phyloP scores from a whole-genome alignment of 2,113 vertebrate genomes.

The Strix aluco region DNA sequence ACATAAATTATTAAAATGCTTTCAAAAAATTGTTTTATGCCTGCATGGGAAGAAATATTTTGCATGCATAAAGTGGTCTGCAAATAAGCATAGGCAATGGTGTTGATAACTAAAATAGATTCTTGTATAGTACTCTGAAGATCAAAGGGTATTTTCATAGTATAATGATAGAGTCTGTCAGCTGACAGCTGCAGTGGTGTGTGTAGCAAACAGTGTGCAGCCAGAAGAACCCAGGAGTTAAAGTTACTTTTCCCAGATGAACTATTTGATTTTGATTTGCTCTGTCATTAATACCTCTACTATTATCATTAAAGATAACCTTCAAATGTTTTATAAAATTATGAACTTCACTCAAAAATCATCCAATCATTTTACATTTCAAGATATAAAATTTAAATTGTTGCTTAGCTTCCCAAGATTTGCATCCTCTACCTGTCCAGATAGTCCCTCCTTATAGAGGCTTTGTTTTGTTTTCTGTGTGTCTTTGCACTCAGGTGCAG shows the following conservation, averaged over 20 bases:
- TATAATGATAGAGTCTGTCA: background rate
- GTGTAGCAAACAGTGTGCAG: background rate
- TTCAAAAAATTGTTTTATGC: background rate
- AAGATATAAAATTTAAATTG: background rate
- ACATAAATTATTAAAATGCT: background rate
- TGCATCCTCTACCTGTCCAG: background rate
- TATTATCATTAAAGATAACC: background rate
- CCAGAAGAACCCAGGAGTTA: background rate
- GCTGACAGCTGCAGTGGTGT: background rate
- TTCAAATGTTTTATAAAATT: background rate
- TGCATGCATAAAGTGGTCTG: background rate
- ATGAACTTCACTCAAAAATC: background rate
- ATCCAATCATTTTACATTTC: background rate
- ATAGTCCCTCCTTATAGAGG: background rate
- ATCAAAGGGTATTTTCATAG: background rate
- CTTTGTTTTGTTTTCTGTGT: background rate
- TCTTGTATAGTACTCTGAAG: background rate
- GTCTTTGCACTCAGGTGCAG: background rate
- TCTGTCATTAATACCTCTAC: background rate
- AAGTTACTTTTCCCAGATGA: background rate
- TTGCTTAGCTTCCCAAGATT: background rate
- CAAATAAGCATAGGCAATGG: background rate
- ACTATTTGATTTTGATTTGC: background rate
- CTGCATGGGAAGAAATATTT: background rate
- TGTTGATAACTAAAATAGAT: background rate